Conservation (phyloP, 2,113 vertebrate species). For the Desmodus rotundus region DNA sequence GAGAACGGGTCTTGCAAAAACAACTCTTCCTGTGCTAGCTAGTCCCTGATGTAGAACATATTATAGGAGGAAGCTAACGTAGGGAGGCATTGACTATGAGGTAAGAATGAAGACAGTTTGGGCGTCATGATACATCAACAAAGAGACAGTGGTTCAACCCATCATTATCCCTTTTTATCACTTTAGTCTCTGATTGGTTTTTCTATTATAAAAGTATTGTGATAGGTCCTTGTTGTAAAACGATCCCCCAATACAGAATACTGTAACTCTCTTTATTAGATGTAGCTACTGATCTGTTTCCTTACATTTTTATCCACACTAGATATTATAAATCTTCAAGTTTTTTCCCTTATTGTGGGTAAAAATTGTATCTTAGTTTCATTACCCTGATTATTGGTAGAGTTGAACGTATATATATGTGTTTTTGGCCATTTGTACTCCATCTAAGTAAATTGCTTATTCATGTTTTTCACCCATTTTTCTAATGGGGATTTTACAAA, state of each 20-base stretch:
- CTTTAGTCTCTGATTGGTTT: not conserved
- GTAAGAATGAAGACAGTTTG: not conserved
- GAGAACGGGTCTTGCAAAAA: not conserved
- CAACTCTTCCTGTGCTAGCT: not conserved
- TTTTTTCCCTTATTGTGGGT: not conserved
- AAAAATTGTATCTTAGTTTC: constrained; percentile 14
- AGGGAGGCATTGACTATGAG: not conserved
- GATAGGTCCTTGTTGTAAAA: not conserved
- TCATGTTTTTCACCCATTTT: not conserved
- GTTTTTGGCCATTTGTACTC: not conserved
- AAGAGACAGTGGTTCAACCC: not conserved
- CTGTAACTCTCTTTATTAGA: not conserved
- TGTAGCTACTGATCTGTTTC: not conserved
- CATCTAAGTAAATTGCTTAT: not conserved
- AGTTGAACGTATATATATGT: not conserved
- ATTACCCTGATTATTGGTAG: not conserved
- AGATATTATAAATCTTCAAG: not conserved
- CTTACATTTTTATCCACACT: not conserved
- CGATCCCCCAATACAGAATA: not conserved
- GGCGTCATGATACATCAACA: not conserved
- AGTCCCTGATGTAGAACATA: not conserved
- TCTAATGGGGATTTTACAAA: not conserved
- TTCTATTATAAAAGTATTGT: not conserved
- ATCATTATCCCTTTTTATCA: not conserved
- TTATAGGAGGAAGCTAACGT: not conserved